These are phyloP conservation scores for Heliconius ethilla DNA, from an alignment of 2,888 invertebrate species.

Conservation along the genomic window DNA sequence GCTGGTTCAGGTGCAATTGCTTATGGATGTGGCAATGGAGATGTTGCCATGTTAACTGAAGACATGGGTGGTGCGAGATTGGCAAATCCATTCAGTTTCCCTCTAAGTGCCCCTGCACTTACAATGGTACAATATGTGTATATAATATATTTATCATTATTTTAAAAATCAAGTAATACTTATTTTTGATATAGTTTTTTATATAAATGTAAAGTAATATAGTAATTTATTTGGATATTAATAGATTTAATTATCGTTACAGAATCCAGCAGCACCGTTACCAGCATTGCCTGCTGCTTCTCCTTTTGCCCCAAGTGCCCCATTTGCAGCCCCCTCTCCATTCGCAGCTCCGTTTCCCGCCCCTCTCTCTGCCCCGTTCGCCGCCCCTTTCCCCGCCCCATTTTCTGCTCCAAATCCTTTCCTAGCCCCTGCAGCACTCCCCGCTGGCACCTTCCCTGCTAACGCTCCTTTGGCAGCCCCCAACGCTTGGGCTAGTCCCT, in stretches of 20 bases:
- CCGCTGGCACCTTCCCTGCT: neutral
- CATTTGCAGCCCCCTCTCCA: neutral
- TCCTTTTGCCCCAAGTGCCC: neutral
- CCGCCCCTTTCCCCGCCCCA: neutral
- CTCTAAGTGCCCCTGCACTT: neutral
- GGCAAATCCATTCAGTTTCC: neutral
- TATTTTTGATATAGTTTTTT: neutral
- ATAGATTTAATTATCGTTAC: neutral
- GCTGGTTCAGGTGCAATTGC: slow-evolving; percentile 53
- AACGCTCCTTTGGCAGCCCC: neutral
- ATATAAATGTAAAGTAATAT: neutral
- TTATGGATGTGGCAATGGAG: slow-evolving; percentile 51
- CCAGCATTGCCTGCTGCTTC: neutral
- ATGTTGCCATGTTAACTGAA: slow-evolving; percentile 48
- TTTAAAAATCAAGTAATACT: neutral
- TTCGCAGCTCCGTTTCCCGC: neutral
- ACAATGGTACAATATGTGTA: slow-evolving; percentile 3
- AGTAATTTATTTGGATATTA: neutral
- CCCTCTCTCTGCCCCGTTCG: neutral
- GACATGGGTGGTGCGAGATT: slow-evolving; percentile 43
- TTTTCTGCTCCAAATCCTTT: neutral
- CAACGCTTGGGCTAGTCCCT: neutral
- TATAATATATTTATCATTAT: neutral
- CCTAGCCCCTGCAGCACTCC: neutral
- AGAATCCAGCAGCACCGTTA: neutral